Conservation (phyloP, 2,113 vertebrate genomes). For the Etheostoma cragini region DNA sequence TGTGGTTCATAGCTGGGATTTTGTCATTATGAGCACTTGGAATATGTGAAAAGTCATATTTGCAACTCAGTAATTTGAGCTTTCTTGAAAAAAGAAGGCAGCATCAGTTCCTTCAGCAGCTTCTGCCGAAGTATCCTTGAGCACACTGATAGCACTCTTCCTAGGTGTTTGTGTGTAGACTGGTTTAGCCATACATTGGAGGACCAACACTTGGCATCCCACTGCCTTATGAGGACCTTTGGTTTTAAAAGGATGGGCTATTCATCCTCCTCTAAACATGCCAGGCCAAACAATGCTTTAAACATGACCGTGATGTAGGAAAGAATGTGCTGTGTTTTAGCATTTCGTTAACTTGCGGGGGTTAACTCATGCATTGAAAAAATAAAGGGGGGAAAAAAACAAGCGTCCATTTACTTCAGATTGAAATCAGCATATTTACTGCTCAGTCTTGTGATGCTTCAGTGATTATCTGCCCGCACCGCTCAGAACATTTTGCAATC, state of each 20-base stretch:
- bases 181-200: background rate
- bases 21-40: background rate
- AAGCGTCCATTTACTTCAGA: slow-evolving; percentile 30
- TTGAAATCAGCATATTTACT: slow-evolving; percentile 62
- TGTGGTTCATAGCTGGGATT: slow-evolving; percentile 5
- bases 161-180: background rate
- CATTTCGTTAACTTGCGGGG: slow-evolving; percentile 23
- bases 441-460: slow-evolving; percentile 54
- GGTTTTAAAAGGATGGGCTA: background rate
- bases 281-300: slow-evolving; percentile 30
- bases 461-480: slow-evolving; percentile 55
- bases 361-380: background rate
- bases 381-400: background rate
- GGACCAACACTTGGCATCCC: background rate
- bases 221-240: background rate
- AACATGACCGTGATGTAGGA: slow-evolving; percentile 26
- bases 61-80: background rate
- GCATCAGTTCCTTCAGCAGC: background rate
- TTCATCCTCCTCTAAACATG: background rate
- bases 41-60: slow-evolving; percentile 20
- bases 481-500: slow-evolving; percentile 56
- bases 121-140: background rate
- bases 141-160: fast-evolving
- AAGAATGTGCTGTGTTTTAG: slow-evolving; percentile 28
- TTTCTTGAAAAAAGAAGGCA: slow-evolving; percentile 6